Percentiles rank a stretch among this genome's conserved stretches.
These are phyloP conservation scores for Fistularia tabacaria DNA, from an alignment of 2,797 vertebrate species.

Conservation along the genomic window DNA sequence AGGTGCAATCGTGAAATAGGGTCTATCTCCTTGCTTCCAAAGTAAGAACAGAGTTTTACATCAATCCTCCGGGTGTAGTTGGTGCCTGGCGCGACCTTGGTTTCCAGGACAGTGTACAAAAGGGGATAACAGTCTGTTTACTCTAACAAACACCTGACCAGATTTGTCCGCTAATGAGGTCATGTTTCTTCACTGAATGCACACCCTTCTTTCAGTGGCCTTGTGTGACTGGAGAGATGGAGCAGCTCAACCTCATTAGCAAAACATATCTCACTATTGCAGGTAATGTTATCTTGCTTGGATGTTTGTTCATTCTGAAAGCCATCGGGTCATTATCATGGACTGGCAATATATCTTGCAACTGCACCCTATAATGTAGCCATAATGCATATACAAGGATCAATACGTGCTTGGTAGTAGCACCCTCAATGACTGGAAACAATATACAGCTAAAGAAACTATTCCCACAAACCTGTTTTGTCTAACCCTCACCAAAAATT, in stretches of 20 bases:
- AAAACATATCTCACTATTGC: constrained; percentile 8
- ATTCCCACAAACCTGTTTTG: constrained; percentile 19
- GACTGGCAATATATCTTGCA: neutral
- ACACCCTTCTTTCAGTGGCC: constrained; percentile 11
- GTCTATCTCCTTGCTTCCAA: no score
- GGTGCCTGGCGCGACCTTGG: constrained; percentile 22
- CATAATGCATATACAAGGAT: constrained; percentile 5
- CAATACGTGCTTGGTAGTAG: constrained; percentile 1
- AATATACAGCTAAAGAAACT: constrained; percentile 17
- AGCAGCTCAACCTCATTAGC: constrained; percentile 24
- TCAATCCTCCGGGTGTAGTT: neutral
- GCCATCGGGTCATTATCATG: constrained; percentile 3
- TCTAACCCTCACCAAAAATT: constrained; percentile 21
- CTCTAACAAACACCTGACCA: constrained; percentile 42
- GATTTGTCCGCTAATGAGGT: constrained; percentile 55
- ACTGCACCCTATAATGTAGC: constrained; percentile 5
- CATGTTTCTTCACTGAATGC: constrained; percentile 19
- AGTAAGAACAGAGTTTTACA: no score
- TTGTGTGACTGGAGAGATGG: constrained; percentile 9
- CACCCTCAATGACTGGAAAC: constrained; percentile 3
- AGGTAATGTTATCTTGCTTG: constrained; percentile 16
- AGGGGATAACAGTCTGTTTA: constrained; percentile 51
- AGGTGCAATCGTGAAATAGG: no score
- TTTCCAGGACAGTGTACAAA: constrained; percentile 41
- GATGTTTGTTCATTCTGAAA: neutral